Evolutionary conservation across 2,113 vertebrate species (phyloP).

Genomic region (Girardinichthys multiradiatus): DNA sequence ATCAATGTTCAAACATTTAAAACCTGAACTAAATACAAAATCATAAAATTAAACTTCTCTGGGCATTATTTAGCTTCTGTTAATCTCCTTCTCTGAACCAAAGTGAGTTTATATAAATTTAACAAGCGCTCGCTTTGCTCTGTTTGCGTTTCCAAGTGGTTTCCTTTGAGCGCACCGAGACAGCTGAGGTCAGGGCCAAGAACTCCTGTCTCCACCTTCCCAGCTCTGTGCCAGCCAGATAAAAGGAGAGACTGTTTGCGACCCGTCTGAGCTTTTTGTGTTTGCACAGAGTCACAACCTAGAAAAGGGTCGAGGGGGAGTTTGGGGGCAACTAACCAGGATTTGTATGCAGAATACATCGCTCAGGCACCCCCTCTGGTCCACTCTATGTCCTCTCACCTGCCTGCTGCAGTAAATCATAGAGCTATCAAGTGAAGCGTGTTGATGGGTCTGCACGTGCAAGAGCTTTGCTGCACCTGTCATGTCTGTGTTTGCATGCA

Average conservation of each 20-base stretch:
- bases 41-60: background rate
- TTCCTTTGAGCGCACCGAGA: conserved; percentile 49
- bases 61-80: background rate
- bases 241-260: conserved; percentile 66
- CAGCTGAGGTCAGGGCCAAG: conserved; percentile 67
- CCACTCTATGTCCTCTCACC: conserved; percentile 92
- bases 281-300: conserved; percentile 73
- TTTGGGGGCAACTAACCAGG: conserved; percentile 49
- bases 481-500: conserved; percentile 44
- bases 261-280: conserved; percentile 75
- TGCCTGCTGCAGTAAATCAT: conserved; percentile 95
- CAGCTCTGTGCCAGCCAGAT: conserved; percentile 52
- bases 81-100: background rate
- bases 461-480: conserved; percentile 90
- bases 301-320: conserved; percentile 54
- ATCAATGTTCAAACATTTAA: background rate
- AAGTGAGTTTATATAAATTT: conserved; percentile 23
- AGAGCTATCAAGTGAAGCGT: conserved; percentile 88
- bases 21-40: background rate
- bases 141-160: conserved; percentile 56
- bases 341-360: conserved; percentile 89
- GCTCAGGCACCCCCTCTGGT: conserved; percentile 65
- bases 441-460: conserved; percentile 93
- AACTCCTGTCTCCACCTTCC: conserved; percentile 67
- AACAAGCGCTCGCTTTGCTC: conserved; percentile 36